Base-by-base conservation (phyloP, 2,113 vertebrate genomes). In the Polypterus senegalus region DNA sequence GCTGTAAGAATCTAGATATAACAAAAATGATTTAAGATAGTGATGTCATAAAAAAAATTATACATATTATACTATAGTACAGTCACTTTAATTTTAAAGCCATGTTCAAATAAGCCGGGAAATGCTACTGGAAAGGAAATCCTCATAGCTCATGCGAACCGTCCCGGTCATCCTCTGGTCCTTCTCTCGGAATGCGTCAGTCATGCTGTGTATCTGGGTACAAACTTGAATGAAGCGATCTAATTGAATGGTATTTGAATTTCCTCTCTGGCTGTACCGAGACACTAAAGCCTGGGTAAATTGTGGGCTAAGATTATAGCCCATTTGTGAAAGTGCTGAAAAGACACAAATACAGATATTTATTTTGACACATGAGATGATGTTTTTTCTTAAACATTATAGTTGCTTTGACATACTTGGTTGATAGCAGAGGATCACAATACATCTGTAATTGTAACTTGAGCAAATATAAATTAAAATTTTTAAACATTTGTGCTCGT, bases 221-320 rank as follows among this genome's bases (percentile, higher is more conserved):
- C 94, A 97, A 73, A 94, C 88, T 63, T 97, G 94, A 70, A 98
- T 96, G 85, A 97, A 98, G 68, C 87, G 75, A 77, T 97, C 95
- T 8, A 98, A 81, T 55, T 98, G 93, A 73, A 98, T 81, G 49
- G 74, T 64, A n/a, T 86, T 79, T 0, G 6, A 83, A 59, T 76
- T 61, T 0, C 69, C 77, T 0, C 67, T 74, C 0, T 68, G 47
- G 7, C 69, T 51, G 1, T 83, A 90, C 3, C 86, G 87, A 4
- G 80, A 79, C 66, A 92, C 75, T 70, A 98, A 67, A 7, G 81
- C 77, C 71, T 95, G 89, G 1, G 87, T 85, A 48, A 98, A 95
- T 84, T 98, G 94, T 0, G 91, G 92, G 64, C 92, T 98, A 66
- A 97, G 79, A 74, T 86, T 96, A 72, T 95, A 98, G 46, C 95